Percentiles rank a stretch among this genome's conserved stretches.
These are phyloP conservation scores for Allolobophora icterica DNA, from an alignment of 2,888 invertebrate genomes.

Conservation along the genomic window DNA sequence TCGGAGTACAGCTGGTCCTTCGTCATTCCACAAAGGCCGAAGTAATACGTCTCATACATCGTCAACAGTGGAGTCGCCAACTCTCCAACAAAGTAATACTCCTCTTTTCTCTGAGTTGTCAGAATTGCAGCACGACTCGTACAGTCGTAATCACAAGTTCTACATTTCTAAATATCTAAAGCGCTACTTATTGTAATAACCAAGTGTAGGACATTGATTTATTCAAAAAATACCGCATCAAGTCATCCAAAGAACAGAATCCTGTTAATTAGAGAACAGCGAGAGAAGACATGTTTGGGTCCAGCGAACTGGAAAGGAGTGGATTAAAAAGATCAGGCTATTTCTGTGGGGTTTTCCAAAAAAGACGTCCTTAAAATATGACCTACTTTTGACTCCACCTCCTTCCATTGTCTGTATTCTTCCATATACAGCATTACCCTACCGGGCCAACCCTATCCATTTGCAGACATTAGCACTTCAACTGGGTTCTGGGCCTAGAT, in stretches of 20 bases:
- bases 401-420: no score
- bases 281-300: background rate
- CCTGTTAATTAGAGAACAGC: background rate
- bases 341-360: no score
- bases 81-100: conserved; percentile 37
- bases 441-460: no score
- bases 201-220: background rate
- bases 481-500: no score
- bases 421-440: no score
- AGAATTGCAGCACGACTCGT: background rate
- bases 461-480: no score
- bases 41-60: conserved; percentile 38
- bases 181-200: no score
- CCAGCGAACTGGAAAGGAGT: background rate
- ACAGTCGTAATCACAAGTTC: background rate
- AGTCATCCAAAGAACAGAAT: background rate
- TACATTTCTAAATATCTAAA: background rate
- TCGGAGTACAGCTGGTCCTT: conserved; percentile 35
- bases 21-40: conserved; percentile 29
- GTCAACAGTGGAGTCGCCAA: conserved; percentile 38
- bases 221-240: background rate
- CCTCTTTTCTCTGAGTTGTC: background rate
- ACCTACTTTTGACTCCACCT: no score
- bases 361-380: no score
- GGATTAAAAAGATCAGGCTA: background rate